Conservation (phyloP, 2,113 vertebrate genomes). For the Phalacrocorax carbo region DNA sequence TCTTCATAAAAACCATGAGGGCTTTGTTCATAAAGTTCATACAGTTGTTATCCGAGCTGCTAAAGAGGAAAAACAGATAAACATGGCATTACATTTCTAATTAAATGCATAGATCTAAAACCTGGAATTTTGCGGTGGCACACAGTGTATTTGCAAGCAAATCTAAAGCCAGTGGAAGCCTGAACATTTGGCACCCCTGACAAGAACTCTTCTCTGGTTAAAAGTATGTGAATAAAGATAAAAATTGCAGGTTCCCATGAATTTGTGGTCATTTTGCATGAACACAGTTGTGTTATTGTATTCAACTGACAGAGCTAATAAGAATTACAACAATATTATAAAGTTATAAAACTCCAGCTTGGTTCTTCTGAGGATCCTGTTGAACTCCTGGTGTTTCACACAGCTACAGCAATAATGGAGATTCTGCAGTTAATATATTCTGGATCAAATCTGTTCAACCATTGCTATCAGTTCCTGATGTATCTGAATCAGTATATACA, state of each 20-base stretch:
- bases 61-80: not conserved
- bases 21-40: not conserved
- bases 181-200: not conserved
- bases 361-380: not conserved
- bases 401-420: not conserved
- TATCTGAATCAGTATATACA: not conserved
- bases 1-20: not conserved
- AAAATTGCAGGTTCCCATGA: not conserved
- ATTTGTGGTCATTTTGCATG: not conserved
- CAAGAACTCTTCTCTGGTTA: not conserved
- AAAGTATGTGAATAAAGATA: not conserved
- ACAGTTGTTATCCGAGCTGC: not conserved
- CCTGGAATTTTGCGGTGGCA: not conserved
- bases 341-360: not conserved
- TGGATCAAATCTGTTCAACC: not conserved
- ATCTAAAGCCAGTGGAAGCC: not conserved
- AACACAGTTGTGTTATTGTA: not conserved
- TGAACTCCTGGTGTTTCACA: not conserved
- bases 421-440: not conserved
- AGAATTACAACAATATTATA: not conserved
- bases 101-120: not conserved
- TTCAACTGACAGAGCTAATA: not conserved
- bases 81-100: rapidly evolving
- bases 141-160: not conserved
- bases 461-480: not conserved